Evolutionary conservation across 2,113 vertebrate species (phyloP), one percentile per base, ranked within the genome.

Genomic region (Lagopus muta): DNA sequence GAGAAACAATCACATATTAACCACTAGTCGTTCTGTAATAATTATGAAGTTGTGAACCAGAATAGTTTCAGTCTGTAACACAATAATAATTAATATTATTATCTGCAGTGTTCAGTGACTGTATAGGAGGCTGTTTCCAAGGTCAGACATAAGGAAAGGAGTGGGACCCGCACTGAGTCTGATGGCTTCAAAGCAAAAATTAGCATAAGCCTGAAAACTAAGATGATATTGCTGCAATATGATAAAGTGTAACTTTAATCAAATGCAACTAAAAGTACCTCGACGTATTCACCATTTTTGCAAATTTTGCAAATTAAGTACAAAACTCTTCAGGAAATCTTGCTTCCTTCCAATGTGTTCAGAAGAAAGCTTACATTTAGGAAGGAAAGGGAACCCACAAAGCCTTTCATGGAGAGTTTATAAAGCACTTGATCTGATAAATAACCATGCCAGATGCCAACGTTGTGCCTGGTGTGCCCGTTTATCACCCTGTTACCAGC

Each of bases 401-500:
- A 90, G 45, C 55, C 65, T 90, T 87, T 72, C 43, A 40, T 3
- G 1, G 7, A 36, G 22, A 62, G 66, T 7, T 95, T 88, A 60
- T 84, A 71, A 76, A 78, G 60, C 5, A 0, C 48, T 48, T 43
- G 64, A 36, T 93, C 58, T 64, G 79, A 86, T 78, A 91, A 91
- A 61, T 32, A 86, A 88, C 32, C 71, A 76, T 77, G 77, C 43
- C 67, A 61, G 82, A 55, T 82, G 61, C 70, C 75, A 88, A 60
- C 36, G 54, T 2, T 11, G 58, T 84, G 24, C 40, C 67, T 50
- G 57, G 4, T 36, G 82, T 62, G 74, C 76, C n/a, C 85, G 52
- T 93, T 45, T 16, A 67, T 74, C 90, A 92, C 60, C 88, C 86
- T 67, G 81, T 62, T 78, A 79, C 82, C 81, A 67, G 61, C 64